A percentile compares a stretch with the other conserved stretches of the same genome.
Conservation (phyloP, 2,113 vertebrate species). For the Aleadryas rufinucha region DNA sequence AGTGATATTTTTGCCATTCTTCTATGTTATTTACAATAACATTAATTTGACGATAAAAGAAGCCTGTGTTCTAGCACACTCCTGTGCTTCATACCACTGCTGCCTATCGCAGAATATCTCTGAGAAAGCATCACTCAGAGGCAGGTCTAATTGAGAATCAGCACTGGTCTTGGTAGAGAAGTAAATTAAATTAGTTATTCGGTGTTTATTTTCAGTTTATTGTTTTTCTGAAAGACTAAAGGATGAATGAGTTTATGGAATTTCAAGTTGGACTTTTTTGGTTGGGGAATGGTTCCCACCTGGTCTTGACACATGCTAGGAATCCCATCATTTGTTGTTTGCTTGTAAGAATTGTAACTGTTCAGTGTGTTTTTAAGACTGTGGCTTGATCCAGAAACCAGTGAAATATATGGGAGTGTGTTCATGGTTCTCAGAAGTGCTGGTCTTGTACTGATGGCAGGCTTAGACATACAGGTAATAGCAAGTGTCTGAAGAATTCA, state of each 20-base stretch:
- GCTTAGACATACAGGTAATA: not conserved
- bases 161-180: not conserved
- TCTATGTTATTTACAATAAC: not conserved
- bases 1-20: not conserved
- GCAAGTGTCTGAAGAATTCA: not conserved
- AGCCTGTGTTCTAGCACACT: not conserved
- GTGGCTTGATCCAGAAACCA: not conserved
- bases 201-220: not conserved
- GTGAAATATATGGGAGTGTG: not conserved
- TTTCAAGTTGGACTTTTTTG: not conserved
- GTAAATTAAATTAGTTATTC: not conserved
- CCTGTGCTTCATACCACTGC: not conserved
- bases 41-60: not conserved
- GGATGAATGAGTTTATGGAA: not conserved
- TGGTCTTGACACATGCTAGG: not conserved
- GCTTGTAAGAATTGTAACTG: not conserved
- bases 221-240: not conserved
- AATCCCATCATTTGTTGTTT: not conserved
- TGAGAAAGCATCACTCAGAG: not conserved
- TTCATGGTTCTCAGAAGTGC: not conserved
- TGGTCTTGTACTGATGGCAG: not conserved
- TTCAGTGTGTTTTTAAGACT: not conserved
- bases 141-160: not conserved
- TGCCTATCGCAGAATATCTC: not conserved
- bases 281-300: not conserved